phyloP scores from a whole-genome alignment of 2,113 vertebrate genomes.

The Chaetura pelagica region DNA sequence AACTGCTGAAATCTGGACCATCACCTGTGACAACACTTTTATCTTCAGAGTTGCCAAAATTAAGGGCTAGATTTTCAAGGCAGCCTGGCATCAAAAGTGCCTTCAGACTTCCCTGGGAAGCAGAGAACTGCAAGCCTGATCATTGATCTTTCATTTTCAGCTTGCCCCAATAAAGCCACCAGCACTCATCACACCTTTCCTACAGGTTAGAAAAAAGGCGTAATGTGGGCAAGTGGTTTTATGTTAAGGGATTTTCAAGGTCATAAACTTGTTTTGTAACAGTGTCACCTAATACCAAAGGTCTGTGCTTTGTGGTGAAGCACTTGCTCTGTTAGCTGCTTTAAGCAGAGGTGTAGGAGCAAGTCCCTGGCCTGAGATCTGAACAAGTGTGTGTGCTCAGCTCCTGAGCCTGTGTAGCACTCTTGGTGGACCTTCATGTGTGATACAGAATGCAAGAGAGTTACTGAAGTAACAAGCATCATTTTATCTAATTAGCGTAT shows the following conservation, averaged over 20 bases:
- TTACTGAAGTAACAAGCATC: background rate
- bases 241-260: background rate
- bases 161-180: background rate
- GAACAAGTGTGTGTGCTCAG: rapidly evolving
- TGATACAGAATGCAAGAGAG: background rate
- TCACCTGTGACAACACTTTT: background rate
- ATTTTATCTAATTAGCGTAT: background rate
- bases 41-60: background rate
- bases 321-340: rapidly evolving
- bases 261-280: background rate
- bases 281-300: rapidly evolving
- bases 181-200: background rate
- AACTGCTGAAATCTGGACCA: background rate
- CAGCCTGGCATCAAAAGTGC: background rate
- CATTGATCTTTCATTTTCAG: background rate
- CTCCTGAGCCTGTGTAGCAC: rapidly evolving
- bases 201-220: background rate
- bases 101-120: background rate
- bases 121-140: background rate
- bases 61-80: background rate
- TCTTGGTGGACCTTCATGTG: background rate
- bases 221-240: background rate
- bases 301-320: background rate
- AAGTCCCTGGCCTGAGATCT: rapidly evolving
- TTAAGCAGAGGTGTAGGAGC: background rate